Evolutionary conservation across 2,888 invertebrate genomes (phyloP), one percentile per base, ranked within the genome.

Genomic region (Bombyx huttoni): DNA sequence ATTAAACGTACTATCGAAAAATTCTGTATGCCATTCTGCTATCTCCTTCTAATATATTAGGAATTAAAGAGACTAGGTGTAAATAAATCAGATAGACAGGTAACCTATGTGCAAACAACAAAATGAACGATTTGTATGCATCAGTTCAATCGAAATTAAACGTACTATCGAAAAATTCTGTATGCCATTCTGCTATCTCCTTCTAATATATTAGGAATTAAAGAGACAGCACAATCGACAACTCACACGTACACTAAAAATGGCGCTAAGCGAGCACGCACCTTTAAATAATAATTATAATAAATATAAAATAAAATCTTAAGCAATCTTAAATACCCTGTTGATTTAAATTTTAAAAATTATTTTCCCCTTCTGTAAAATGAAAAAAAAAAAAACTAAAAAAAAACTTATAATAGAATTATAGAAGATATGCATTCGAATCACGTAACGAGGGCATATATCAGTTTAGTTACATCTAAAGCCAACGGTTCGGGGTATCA

Each of bases 311-410:
- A 84, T 81, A 76, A 84, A 77, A 78, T 77, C 86, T 84, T 83
- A 87, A 83, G 84, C 83, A 80, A 86, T 85, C 82, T 85, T 87
- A 85, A 85, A 88, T 88, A 88, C 87, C 87, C 88, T 88, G 87
- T 88, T 86, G 84, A 84, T 86, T 86, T 82, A 75, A 78, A 80
- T 80, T 78, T 71, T 75, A 71, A 66, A 70, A 73, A 64, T 68
- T 63, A 62, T 67, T 71, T 73, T 73, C 68, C 72, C 67, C 66
- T 68, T 71, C 64, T 69, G 74, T 73, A 67, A 67, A 70, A 72
- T 65, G 67, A 71, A 70, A 70, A 62, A 61, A 62, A 62, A 64
- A 67, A 65, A 61, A 61, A 65, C 62, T 57, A 60, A 57, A 48
- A 45, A 53, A 48, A 48, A 47, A 47, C 13, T 47, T 24, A 33